phyloP scores from a whole-genome alignment of 2,797 vertebrate species.

The Mareca penelope region DNA sequence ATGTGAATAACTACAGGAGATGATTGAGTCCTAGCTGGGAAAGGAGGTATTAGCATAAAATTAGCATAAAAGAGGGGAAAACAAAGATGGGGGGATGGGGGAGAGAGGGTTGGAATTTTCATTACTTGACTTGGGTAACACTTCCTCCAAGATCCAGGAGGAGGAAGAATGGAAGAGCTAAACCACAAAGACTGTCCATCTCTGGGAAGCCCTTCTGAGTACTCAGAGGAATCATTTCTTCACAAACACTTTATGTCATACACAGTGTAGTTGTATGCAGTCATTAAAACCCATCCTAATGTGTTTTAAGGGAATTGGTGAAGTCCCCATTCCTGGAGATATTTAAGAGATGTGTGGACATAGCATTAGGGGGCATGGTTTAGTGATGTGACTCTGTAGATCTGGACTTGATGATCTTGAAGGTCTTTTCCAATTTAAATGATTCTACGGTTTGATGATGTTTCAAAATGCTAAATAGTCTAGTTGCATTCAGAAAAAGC shows the following conservation, averaged over 20 bases:
- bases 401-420: too few species aligned
- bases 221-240: not conserved
- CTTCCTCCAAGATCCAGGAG: not conserved
- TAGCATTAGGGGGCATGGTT: too few species aligned
- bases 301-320: not conserved
- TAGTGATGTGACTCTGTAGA: too few species aligned
- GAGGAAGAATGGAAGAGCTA: conserved; percentile 8
- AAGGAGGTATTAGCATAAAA: not conserved
- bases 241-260: not conserved
- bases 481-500: not conserved
- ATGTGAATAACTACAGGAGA: conserved; percentile 22
- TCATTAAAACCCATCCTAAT: not conserved
- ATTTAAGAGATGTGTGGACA: too few species aligned
- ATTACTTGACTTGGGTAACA: not conserved
- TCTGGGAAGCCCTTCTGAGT: not conserved
- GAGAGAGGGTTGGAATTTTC: not conserved
- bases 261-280: not conserved
- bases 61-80: not conserved
- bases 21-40: not conserved
- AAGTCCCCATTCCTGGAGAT: too few species aligned
- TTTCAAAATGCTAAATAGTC: not conserved
- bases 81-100: not conserved
- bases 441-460: not conserved
- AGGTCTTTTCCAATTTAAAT: too few species aligned
- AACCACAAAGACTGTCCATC: not conserved